Evolutionary conservation across 1,140 invertebrate genomes (phyloP), one percentile per base, ranked within the genome.

Genomic region (Whitmania pigra): DNA sequence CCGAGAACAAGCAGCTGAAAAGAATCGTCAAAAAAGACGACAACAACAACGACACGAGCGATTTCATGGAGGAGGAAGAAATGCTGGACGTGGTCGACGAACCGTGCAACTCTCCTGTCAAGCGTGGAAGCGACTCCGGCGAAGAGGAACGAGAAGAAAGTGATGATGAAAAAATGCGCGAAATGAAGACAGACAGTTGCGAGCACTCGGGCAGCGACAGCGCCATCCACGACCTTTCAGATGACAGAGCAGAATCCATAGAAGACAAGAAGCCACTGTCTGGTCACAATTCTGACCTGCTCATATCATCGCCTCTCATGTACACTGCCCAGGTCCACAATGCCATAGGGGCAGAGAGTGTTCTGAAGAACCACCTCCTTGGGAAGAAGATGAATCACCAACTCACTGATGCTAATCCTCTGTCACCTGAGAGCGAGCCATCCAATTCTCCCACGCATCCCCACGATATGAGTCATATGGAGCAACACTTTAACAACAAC

Each of bases 321-420:
- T 72, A 71, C 53, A 74, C 73, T 18, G 73, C 68, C 11, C 73
- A 73, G 60, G 73, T 73, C 15, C 69, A 69, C 31, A 69, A 73
- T 22, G 73, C 71, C 69, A 73, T 73, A 20, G 43, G 43, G 15
- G 43, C 43, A 49, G 43, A 49, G 43, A 49, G 43, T 49, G 43
- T 49, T 11, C 43, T 49, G 43, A 49, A 49, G 43, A 49, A 49
- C 15, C 43, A 49, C 15, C 43, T 49, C 43, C 43, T 63, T 5
- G 60, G 31, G 60, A 31, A 63, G 60, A 63, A 27, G 60, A 20
- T 15, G 11, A 63, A 27, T 63, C 60, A 27, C 60, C 60, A 63
- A 27, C 60, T 63, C 25, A 27, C 60, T 63, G 25, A 63, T 9
- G 1, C 25, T 11, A 63, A 27, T 13, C 60, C 25, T 1, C 27